Conservation (phyloP, 2,113 vertebrate species). For the Rhinichthys klamathensis region DNA sequence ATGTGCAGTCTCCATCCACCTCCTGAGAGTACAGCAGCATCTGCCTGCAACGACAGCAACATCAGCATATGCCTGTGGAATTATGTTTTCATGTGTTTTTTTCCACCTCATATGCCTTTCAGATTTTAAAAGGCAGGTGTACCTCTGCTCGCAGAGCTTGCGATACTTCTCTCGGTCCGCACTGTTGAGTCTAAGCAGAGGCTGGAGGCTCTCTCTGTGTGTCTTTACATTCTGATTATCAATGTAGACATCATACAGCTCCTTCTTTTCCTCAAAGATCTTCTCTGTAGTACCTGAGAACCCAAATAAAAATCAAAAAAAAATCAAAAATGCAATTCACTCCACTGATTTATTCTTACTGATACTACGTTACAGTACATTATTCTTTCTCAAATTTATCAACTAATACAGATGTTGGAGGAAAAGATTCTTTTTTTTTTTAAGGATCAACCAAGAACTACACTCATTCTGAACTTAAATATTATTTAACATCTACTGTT, state of each 20-base stretch:
- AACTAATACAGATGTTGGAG: not conserved
- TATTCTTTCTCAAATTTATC: not conserved
- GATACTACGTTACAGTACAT: not conserved
- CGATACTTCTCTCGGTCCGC: conserved; percentile 93
- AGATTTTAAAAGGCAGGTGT: conserved; percentile 24
- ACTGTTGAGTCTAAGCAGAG: conserved; percentile 88
- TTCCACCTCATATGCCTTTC: not conserved
- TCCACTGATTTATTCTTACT: not conserved
- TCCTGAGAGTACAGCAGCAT: conserved; percentile 96
- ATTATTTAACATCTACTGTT: not conserved
- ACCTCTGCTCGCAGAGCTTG: conserved; percentile 96
- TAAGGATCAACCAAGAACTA: not conserved
- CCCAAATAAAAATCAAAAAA: conserved; percentile 19
- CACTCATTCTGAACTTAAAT: no score
- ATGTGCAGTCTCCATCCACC: conserved; percentile 87
- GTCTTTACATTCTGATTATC: conserved; percentile 99
- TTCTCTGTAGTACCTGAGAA: conserved; percentile 94
- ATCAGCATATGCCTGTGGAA: not conserved
- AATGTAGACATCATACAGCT: conserved; percentile 93
- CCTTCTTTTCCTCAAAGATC: conserved; percentile 95
- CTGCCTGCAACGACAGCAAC: conserved; percentile 79
- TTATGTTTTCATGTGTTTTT: not conserved
- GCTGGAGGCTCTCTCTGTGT: conserved; percentile 85
- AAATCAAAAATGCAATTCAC: not conserved
- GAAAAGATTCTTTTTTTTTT: not conserved